Evolutionary conservation across 1,140 invertebrate genomes (phyloP), one percentile per base, ranked within the genome.

Genomic region (Pygmarrhopalites habei): DNA sequence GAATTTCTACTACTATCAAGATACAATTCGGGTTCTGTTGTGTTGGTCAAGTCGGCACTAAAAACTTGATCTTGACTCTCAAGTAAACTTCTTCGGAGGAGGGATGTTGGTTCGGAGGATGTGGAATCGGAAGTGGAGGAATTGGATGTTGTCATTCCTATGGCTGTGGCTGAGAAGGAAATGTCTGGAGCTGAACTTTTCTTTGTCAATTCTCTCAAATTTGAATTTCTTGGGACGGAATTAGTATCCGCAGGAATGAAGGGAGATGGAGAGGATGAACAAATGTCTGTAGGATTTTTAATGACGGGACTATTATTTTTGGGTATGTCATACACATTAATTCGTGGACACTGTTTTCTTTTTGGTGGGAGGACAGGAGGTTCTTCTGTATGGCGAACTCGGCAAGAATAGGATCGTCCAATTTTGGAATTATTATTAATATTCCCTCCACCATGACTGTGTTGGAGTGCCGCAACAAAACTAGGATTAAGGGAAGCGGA

Each of bases 181-280:
- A 69, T 61, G 30, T 70, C 68, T 32, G 68, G 68, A 14, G 64
- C 62, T 0, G 68, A 70, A 63, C 67, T 65, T 43, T 70, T 70
- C 49, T 70, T 70, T 3, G 62, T 51, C 23, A 66, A 28, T 15
- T 47, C 21, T 29, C 41, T 28, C 1, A 53, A 26, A 57, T 30
- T 56, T 35, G 29, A 32, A n/a, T 21, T 41, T 39, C 29, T 7
- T 19, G 30, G 4, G 19, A 32, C 19, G 15, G 23, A 30, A 2
- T 14, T 39, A n/a, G n/a, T n/a, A n/a, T n/a, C n/a, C n/a, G n/a
- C n/a, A n/a, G n/a, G n/a, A n/a, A n/a, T n/a, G n/a, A n/a, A n/a
- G n/a, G n/a, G n/a, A n/a, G n/a, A n/a, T n/a, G n/a, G n/a, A n/a
- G n/a, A n/a, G n/a, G n/a, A n/a, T n/a, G n/a, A n/a, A n/a, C n/a